Conservation (phyloP, 2,113 vertebrate genomes). For the Bagarius yarrelli region DNA sequence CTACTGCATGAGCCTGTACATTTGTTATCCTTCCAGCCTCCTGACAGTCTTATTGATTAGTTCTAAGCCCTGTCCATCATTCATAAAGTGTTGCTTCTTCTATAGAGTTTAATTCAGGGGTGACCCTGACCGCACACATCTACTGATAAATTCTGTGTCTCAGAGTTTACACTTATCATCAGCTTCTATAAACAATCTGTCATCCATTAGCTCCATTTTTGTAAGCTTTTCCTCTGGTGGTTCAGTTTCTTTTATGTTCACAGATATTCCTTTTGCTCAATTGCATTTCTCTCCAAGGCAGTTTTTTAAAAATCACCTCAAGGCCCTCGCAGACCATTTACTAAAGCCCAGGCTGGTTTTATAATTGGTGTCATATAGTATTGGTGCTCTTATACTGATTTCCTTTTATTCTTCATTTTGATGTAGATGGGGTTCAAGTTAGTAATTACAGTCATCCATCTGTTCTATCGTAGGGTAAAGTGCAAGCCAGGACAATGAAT, state of each 20-base stretch:
- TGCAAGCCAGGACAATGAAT: constrained; percentile 46
- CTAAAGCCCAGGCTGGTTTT: background rate
- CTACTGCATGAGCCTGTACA: background rate
- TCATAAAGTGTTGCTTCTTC: background rate
- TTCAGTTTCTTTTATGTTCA: background rate
- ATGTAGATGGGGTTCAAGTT: constrained; percentile 28
- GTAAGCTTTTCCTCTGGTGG: background rate
- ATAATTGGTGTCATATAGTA: constrained; percentile 16
- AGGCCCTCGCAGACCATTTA: background rate
- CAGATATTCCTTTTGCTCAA: background rate
- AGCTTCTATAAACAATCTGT: background rate
- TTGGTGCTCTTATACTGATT: constrained; percentile 16
- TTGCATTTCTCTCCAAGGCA: background rate
- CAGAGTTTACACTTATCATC: background rate
- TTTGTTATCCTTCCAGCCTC: background rate
- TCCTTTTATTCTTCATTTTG: constrained; percentile 45
- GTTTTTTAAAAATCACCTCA: constrained; percentile 1
- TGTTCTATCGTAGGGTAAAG: constrained; percentile 47
- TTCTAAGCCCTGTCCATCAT: background rate
- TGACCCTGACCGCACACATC: background rate
- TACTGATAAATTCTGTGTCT: background rate
- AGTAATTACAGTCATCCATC: constrained; percentile 58
- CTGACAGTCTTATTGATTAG: background rate
- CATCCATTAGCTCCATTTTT: background rate
- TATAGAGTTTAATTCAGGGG: background rate